Conservation (phyloP, 2,797 vertebrate species). For the Coilia nasus region DNA sequence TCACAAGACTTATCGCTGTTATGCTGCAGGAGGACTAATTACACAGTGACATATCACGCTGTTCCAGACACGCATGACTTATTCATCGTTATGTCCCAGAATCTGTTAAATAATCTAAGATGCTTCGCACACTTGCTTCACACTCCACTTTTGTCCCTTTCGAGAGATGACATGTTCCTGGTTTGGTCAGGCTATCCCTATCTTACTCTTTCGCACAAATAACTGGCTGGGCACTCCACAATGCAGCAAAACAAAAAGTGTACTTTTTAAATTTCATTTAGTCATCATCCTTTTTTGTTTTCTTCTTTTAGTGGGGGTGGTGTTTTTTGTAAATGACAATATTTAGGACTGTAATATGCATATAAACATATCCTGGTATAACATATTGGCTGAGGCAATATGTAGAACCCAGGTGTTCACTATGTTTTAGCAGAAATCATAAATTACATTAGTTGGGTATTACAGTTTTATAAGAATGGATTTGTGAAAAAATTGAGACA, state of each 20-base stretch:
- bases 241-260: background rate
- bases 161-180: conserved; percentile 30
- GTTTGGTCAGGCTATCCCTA: background rate
- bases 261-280: background rate
- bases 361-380: background rate
- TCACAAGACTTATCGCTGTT: background rate
- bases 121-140: conserved; percentile 27
- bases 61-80: conserved; percentile 24
- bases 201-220: background rate
- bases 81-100: conserved; percentile 25
- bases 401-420: background rate
- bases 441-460: background rate
- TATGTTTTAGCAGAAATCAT: background rate
- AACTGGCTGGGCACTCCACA: background rate
- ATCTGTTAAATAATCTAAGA: conserved; percentile 38
- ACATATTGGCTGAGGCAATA: background rate
- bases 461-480: background rate
- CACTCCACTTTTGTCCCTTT: conserved; percentile 18
- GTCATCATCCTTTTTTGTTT: too few relatives aligned
- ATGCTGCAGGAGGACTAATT: conserved; percentile 24
- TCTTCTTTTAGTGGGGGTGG: background rate
- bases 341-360: background rate
- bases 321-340: conserved; percentile 5
- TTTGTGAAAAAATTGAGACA: background rate
- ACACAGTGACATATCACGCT: background rate